These are phyloP conservation scores for Drosophila asahinai DNA, from an alignment of 1,140 invertebrate genomes.

Conservation along the genomic window DNA sequence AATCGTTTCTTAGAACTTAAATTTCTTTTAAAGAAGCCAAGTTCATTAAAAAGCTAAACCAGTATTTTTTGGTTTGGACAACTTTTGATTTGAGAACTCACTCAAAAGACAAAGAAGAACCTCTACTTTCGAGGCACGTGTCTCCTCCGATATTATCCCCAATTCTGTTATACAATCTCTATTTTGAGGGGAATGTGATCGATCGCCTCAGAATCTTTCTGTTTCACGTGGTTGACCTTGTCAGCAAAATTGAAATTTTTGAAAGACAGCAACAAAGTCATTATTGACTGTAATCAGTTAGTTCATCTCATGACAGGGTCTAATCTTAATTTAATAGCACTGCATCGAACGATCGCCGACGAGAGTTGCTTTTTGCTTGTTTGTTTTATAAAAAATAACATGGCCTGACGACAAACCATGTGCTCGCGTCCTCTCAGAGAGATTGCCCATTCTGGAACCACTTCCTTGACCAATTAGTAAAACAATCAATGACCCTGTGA, in stretches of 20 bases:
- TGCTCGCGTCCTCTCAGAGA: background rate
- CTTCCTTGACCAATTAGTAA: constrained; percentile 1
- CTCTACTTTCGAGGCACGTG: constrained; percentile 2
- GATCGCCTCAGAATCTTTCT: background rate
- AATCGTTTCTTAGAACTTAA: background rate
- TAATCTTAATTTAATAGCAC: constrained; percentile 4
- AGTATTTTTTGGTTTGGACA: constrained; percentile 15
- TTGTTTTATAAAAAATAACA: background rate
- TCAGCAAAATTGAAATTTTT: constrained; percentile 5
- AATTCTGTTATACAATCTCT: background rate
- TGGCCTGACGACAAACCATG: constrained; percentile 17
- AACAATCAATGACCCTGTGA: constrained; percentile 20
- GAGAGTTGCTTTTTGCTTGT: background rate
- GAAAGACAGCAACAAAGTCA: constrained; percentile 10
- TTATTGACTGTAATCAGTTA: constrained; percentile 29
- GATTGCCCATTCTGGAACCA: background rate
- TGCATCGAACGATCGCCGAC: constrained; percentile 28
- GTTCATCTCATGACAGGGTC: constrained; percentile 12
- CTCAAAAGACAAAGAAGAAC: background rate
- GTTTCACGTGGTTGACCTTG: constrained; percentile 4
- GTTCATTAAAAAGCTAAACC: constrained; percentile 14
- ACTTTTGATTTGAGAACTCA: constrained; percentile 14
- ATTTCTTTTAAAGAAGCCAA: background rate
- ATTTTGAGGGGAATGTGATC: background rate
- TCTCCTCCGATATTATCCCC: background rate